Evolutionary conservation across 1,140 invertebrate genomes (phyloP), one percentile per base, ranked within the genome.

Genomic region (Drosophila varians): DNA sequence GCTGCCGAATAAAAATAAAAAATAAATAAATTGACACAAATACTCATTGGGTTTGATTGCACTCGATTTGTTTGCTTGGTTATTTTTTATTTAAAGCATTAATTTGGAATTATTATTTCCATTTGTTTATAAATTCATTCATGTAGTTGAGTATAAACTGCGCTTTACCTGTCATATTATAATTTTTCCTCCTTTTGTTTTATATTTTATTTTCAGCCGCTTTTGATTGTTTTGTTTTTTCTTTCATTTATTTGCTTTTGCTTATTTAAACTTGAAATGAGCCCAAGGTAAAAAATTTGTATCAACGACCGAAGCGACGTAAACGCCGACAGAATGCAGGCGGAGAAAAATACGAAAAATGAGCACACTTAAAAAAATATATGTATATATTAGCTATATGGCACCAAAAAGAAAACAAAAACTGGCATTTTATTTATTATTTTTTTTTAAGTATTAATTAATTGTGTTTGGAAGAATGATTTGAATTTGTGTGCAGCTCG

Each of bases 221-320:
- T 9, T 54, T 52, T 18, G 19, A 42, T 72, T 57, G 46, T 53
- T 26, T 61, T 61, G 51, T 34, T 48, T 51, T 12, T 60, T 11
- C 28, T 64, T 60, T 53, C 51, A 25, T 48, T 58, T 31, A 38
- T 54, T 64, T 66, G 49, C 76, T 49, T 58, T 79, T 69, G 61
- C 55, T 69, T 78, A 57, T 66, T 84, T 80, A 71, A 82, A 86
- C 76, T 86, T 80, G 61, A 86, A 86, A 86, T 80, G 82, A 71
- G 82, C 76, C 80, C 82, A 86, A 86, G 82, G 82, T 82, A 86
- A 79, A 65, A 70, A 57, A 52, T 77, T 77, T 77, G 64, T 84
- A 78, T 78, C 68, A 76, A 76, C 75, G 72, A 84, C 66, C 66
- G 49, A 53, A 68, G 58, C 72, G 42, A 45, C 43, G 21, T 16